Evolutionary conservation across 2,113 vertebrate genomes (phyloP), one percentile per base, ranked within the genome.

Genomic region (Gopherus evgoodei): DNA sequence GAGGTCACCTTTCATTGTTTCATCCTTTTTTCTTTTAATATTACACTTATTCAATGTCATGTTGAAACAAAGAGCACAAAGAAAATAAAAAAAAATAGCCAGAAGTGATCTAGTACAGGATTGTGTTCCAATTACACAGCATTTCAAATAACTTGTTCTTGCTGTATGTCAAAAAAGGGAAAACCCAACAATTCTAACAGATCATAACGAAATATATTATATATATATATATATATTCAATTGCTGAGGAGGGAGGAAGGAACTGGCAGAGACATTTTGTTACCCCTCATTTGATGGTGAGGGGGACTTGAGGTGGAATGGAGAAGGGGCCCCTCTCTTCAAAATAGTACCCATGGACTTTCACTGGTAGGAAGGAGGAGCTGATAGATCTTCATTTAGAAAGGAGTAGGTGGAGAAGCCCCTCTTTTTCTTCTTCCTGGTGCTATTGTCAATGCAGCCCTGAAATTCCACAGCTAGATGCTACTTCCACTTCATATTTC

Each of bases 41-140:
- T 91, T 83, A 12, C 22, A 7, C 65, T 93, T 95, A 80, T 93
- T 65, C 57, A 38, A 88, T 87, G 38, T 49, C 47, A 5, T 54
- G 84, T 38, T 84, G 22, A 49, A 94, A 79, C 31, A 65, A 8
- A 85, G 2, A 3, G 52, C 2, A 13, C 31, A 65, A 29, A 7
- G 22, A 57, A 86, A 85, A 93, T 90, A 59, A 44, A 31, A 29
- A 44, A 11, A 1, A 19, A 42, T 89, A 79, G 35, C 31, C 8
- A 86, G 62, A 31, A 35, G 62, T 31, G 31, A 65, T 65, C 31
- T 14, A 65, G 31, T 65, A 35, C 29, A 65, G 62, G 62, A 35
- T 6, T 65, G 29, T 65, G 31, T 65, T 65, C n/a, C n/a, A 17
- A n/a, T 69, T 69, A 27, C 35, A 69, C 16, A 21, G 8, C 12